Conservation (phyloP, 2,888 invertebrate genomes). For the Bombyx huttoni region DNA sequence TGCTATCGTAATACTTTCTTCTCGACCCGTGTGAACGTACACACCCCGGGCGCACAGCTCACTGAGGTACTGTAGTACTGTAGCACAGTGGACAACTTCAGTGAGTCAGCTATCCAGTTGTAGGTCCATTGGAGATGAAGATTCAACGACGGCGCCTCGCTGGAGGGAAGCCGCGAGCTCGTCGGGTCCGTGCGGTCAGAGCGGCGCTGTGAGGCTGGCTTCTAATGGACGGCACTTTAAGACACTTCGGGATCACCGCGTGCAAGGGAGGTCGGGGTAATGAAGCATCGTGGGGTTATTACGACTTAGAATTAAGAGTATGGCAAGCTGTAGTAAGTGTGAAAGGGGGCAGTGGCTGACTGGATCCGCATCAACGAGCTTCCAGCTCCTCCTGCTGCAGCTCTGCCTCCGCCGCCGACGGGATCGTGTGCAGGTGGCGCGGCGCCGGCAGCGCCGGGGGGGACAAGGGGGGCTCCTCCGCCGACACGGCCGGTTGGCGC, state of each 20-base stretch:
- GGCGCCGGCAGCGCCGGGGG: conserved; percentile 40
- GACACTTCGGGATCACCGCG: conserved; percentile 14
- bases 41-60: conserved; percentile 1
- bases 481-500: conserved; percentile 84
- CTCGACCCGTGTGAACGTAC: conserved; percentile 8
- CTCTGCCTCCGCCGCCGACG: conserved; percentile 53
- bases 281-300: conserved; percentile 7
- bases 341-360: conserved; percentile 5
- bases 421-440: conserved; percentile 49
- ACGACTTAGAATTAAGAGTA: too few relatives aligned
- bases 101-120: too few relatives aligned
- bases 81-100: too few relatives aligned
- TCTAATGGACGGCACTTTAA: conserved; percentile 32
- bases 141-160: background rate
- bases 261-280: conserved; percentile 6
- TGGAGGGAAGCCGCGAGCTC: background rate
- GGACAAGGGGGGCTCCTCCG: conserved; percentile 78
- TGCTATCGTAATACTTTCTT: conserved; percentile 19
- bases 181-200: background rate
- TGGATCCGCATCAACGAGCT: conserved; percentile 20
- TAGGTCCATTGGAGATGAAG: too few relatives aligned
- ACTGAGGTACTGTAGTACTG: background rate
- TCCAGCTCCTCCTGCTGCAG: conserved; percentile 34
- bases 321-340: too few relatives aligned
- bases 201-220: conserved; percentile 3